Percentiles rank a stretch among this genome's conserved stretches.
These are phyloP conservation scores for Parasteatoda tepidariorum DNA, from an alignment of 1,140 invertebrate genomes.

Conservation along the genomic window DNA sequence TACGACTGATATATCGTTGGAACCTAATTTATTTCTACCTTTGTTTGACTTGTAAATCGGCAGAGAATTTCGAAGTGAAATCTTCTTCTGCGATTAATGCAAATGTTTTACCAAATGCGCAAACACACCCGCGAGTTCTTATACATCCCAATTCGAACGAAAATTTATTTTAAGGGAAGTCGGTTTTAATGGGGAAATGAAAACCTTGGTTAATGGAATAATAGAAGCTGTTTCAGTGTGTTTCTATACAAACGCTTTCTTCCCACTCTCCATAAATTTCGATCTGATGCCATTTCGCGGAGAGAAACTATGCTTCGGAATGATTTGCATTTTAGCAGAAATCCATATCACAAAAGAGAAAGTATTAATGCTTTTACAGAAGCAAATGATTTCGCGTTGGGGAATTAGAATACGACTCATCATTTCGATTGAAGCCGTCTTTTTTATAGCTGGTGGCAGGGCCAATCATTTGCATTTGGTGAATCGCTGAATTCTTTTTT, in stretches of 20 bases:
- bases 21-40: neutral
- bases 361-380: neutral
- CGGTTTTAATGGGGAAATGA: conserved; percentile 36
- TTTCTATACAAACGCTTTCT: neutral
- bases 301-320: neutral
- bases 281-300: neutral
- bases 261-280: conserved; percentile 2
- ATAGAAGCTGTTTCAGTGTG: neutral
- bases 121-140: conserved; percentile 9
- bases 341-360: conserved; percentile 28
- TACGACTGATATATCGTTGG: neutral
- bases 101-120: neutral
- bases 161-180: conserved; percentile 50
- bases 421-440: conserved; percentile 17
- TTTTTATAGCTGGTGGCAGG: neutral
- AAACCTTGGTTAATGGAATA: conserved; percentile 39
- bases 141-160: conserved; percentile 19
- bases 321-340: conserved; percentile 53
- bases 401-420: conserved; percentile 23
- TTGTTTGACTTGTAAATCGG: conserved; percentile 39
- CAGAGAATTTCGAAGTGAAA: neutral
- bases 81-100: neutral
- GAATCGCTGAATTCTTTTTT: too few relatives aligned
- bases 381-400: conserved; percentile 13
- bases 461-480: neutral